A percentile compares a stretch with the other conserved stretches of the same genome.
Evolutionary conservation across 2,888 invertebrate genomes (phyloP).

Genomic region (Abrostola tripartita): DNA sequence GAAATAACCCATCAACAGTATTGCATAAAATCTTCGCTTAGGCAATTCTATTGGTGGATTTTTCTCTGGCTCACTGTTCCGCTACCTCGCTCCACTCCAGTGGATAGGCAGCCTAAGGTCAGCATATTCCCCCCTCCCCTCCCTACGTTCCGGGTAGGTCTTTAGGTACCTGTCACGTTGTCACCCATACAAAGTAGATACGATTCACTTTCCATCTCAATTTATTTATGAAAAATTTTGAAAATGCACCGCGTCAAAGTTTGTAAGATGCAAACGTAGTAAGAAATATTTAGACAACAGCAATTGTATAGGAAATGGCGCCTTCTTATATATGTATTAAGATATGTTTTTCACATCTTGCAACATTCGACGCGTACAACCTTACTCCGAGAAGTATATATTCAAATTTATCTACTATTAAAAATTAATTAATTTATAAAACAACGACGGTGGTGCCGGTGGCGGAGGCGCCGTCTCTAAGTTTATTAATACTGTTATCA

Average conservation of each 20-base stretch:
- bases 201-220: conserved; percentile 37
- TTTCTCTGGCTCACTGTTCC: too few relatives aligned
- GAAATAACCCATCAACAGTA: too few relatives aligned
- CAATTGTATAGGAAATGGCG: conserved; percentile 31
- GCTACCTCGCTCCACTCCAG: conserved; percentile 10
- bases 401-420: conserved; percentile 56
- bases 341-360: conserved; percentile 19
- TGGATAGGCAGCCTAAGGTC: not conserved
- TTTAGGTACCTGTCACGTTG: conserved; percentile 13
- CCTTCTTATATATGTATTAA: conserved; percentile 16
- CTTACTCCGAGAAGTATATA: conserved; percentile 52
- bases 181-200: conserved; percentile 40
- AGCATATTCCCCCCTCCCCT: conserved; percentile 9
- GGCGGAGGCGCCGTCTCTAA: conserved; percentile 69
- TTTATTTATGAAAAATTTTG: conserved; percentile 45
- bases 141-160: conserved; percentile 3
- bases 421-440: conserved; percentile 59
- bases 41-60: too few relatives aligned
- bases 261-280: conserved; percentile 19
- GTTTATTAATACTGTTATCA: conserved; percentile 77
- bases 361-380: conserved; percentile 38
- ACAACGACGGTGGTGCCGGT: conserved; percentile 64
- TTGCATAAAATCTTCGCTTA: too few relatives aligned
- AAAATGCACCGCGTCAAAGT: conserved; percentile 28
- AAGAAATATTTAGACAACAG: conserved; percentile 25